phyloP scores from a whole-genome alignment of 1,140 invertebrate species.

The Hyphantria cunea region DNA sequence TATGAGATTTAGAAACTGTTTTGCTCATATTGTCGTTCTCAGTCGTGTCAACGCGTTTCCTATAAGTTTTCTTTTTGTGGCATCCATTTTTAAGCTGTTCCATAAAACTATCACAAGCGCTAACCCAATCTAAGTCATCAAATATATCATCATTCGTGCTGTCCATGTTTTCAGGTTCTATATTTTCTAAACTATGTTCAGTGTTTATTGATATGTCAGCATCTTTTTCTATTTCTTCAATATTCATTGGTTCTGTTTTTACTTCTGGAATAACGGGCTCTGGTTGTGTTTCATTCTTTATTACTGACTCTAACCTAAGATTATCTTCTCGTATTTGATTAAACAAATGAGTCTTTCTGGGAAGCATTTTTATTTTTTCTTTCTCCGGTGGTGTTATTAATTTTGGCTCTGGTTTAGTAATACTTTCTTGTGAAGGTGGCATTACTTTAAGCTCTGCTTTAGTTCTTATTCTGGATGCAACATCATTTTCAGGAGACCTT shows the following conservation, averaged over 20 bases:
- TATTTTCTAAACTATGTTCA: conserved; percentile 57
- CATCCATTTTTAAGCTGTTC: conserved; percentile 85
- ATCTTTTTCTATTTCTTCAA: conserved; percentile 76
- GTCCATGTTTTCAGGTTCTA: conserved; percentile 38
- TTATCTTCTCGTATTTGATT: conserved; percentile 77
- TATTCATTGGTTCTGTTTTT: conserved; percentile 74
- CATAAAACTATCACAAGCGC: conserved; percentile 87
- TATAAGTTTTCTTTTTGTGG: conserved; percentile 81
- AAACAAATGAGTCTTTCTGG: conserved; percentile 75
- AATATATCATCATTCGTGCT: conserved; percentile 22
- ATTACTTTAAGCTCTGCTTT: conserved; percentile 90
- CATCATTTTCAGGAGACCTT: conserved; percentile 68
- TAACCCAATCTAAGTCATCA: conserved; percentile 83
- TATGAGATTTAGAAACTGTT: conserved; percentile 43
- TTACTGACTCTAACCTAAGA: conserved; percentile 70
- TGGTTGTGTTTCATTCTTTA: conserved; percentile 59
- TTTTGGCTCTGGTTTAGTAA: conserved; percentile 48
- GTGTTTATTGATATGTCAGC: conserved; percentile 66
- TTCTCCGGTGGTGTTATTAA: conserved; percentile 34
- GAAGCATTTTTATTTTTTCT: conserved; percentile 57
- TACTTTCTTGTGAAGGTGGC: conserved; percentile 66
- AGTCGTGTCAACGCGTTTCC: conserved; percentile 72
- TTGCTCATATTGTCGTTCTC: conserved; percentile 54
- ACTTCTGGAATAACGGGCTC: conserved; percentile 54
- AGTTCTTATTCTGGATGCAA: conserved; percentile 89